These are phyloP conservation scores for Eolophus roseicapilla DNA, from an alignment of 2,113 vertebrate genomes.

Conservation along the genomic window DNA sequence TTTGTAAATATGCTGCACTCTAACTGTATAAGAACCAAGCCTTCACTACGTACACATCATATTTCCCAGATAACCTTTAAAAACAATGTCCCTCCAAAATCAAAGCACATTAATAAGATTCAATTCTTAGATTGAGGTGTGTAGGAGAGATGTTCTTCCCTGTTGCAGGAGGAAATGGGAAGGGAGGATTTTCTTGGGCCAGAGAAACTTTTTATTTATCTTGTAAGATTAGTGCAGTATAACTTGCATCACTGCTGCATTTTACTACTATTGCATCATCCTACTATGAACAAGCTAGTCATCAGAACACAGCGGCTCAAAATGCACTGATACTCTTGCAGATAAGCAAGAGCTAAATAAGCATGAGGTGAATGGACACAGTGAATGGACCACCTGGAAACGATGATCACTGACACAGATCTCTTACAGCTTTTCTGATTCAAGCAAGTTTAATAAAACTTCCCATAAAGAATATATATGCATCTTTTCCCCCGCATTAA, in stretches of 20 bases:
- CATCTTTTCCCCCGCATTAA: background rate
- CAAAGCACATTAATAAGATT: background rate
- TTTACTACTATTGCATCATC: background rate
- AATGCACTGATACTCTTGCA: background rate
- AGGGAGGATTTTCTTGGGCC: background rate
- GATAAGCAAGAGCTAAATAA: background rate
- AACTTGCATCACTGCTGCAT: background rate
- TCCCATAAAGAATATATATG: background rate
- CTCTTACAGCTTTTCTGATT: background rate
- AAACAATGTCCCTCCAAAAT: background rate
- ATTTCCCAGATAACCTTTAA: background rate
- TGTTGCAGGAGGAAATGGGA: background rate
- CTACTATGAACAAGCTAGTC: background rate
- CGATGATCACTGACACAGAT: accelerated
- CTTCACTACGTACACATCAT: background rate
- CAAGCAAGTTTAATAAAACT: background rate
- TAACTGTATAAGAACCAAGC: background rate
- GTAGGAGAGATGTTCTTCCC: background rate
- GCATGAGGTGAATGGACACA: background rate
- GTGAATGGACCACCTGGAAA: background rate
- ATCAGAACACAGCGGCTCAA: background rate
- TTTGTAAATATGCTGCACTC: background rate
- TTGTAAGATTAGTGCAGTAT: background rate
- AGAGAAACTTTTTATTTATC: background rate
- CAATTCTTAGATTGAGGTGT: background rate